Evolutionary conservation across 2,888 invertebrate species (phyloP).

Genomic region (Mimumesa dahlbomi): DNA sequence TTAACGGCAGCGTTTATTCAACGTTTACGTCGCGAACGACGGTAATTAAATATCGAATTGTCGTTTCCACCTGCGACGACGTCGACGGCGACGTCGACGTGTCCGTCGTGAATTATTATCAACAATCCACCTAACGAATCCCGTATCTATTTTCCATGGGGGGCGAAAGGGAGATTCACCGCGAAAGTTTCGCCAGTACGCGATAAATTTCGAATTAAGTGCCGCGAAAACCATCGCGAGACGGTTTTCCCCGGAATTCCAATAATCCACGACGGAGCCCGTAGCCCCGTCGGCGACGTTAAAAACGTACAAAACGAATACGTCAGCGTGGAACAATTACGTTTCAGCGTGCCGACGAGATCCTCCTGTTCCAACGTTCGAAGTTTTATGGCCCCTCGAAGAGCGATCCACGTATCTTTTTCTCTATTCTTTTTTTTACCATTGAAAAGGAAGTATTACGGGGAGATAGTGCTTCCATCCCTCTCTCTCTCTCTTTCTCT

Average conservation of each 20-base stretch:
- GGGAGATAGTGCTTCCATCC: neutral
- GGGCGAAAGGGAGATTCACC: no score
- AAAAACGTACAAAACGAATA: neutral
- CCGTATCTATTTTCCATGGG: no score
- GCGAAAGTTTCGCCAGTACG: no score
- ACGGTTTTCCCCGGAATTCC: neutral
- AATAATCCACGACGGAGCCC: neutral
- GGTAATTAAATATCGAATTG: no score
- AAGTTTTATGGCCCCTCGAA: constrained; percentile 37
- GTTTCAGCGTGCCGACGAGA: neutral
- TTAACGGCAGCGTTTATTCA: no score
- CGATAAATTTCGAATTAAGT: no score
- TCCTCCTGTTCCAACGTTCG: neutral
- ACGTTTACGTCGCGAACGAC: no score
- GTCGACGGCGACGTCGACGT: no score
- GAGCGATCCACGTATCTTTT: constrained; percentile 15
- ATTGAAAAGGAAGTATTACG: neutral
- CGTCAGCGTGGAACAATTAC: constrained; percentile 17
- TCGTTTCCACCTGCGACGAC: no score
- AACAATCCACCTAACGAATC: no score
- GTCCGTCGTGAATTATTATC: no score
- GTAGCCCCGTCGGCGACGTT: neutral
- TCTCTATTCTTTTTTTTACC: neutral
- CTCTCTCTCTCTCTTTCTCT: neutral
- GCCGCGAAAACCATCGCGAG: no score